Evolutionary conservation across 2,888 invertebrate species (phyloP).

Genomic region (Yponomeuta plumbellus): DNA sequence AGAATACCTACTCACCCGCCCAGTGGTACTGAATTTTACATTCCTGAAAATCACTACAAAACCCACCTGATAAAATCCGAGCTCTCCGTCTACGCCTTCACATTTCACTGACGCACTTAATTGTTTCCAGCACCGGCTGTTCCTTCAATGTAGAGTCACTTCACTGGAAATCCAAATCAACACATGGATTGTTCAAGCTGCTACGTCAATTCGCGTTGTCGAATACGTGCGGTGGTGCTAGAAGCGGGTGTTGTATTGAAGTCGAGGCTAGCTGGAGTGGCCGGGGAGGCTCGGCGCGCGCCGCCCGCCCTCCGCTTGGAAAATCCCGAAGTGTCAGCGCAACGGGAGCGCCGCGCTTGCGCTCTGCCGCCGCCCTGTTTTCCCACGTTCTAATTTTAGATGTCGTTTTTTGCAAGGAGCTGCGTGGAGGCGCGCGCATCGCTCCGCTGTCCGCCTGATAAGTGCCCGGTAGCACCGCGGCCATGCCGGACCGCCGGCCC

Average conservation of each 20-base stretch:
- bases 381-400: slow-evolving; percentile 54
- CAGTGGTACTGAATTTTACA: neutral
- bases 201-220: neutral
- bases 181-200: neutral
- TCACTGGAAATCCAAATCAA: neutral
- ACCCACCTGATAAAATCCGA: neutral
- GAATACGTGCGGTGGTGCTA: neutral
- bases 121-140: neutral
- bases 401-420: slow-evolving; percentile 38
- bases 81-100: neutral
- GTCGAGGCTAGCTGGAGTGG: slow-evolving; percentile 31
- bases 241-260: slow-evolving; percentile 21
- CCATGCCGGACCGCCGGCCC: slow-evolving; percentile 42
- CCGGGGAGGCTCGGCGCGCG: slow-evolving; percentile 51
- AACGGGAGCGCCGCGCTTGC: slow-evolving; percentile 16
- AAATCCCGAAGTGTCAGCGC: slow-evolving; percentile 34
- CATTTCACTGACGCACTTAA: neutral
- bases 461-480: slow-evolving; percentile 13
- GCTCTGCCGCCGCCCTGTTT: slow-evolving; percentile 30
- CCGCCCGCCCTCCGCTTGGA: slow-evolving; percentile 63
- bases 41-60: neutral
- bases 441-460: slow-evolving; percentile 22
- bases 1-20: neutral
- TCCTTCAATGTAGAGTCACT: neutral
- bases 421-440: slow-evolving; percentile 34